Evolutionary conservation across 2,113 vertebrate genomes (phyloP), one percentile per base, ranked within the genome.

Genomic region (Podocnemis expansa): DNA sequence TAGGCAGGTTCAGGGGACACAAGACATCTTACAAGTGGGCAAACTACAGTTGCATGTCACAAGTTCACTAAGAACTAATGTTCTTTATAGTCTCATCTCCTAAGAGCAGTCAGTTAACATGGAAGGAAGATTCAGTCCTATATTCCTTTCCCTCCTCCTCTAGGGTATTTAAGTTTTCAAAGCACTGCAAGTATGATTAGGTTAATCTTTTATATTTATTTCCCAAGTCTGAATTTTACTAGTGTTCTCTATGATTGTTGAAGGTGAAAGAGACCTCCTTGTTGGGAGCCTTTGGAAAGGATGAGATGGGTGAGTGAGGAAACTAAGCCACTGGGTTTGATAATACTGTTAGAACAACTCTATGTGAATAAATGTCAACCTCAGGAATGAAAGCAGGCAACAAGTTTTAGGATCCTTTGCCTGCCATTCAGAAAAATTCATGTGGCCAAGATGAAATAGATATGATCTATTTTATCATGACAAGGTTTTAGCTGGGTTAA

Each of bases 391-490:
- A 41, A 41, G 91, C 54, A 45, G 85, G 54, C 11, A 21, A 38
- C 4, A 5, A 41, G 38, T 1, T 2, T 21, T 22, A 21, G 75
- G 19, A 73, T 3, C 2, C 2, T 73, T 29, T 11, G 9, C 27
- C 86, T 70, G 6, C 78, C 60, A 45, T 41, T 27, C 1, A 29
- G 47, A 76, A 82, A 14, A 55, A 5, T 5, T 4, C 80, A 49
- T 16, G 82, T 41, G 63, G 19, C 3, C 1, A 19, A 3, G 58
- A 41, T 60, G 73, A 21, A 14, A 38, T 13, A 60, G 25, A 14
- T 60, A 60, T 60, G 58, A 60, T 63, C 29, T 25, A 63, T 63
- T 34, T 14, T 31, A 8, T 16, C 60, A 63, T 14, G 31, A 17
- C 60, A 63, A 63, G 27, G 31, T 34, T 34, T 63, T 63, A 63